phyloP scores from a whole-genome alignment of 1,140 invertebrate species.

The Wasmannia auropunctata region DNA sequence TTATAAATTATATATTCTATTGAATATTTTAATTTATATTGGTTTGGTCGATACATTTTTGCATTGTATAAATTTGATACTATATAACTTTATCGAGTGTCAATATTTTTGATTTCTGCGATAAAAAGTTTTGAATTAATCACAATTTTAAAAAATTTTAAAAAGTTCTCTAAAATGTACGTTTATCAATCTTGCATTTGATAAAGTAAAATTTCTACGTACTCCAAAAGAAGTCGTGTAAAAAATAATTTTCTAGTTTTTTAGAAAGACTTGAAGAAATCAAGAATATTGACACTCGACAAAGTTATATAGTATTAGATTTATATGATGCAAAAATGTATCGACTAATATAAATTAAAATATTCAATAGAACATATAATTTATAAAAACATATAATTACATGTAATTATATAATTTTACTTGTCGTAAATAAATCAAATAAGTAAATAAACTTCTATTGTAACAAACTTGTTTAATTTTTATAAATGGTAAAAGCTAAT shows the following conservation, averaged over 20 bases:
- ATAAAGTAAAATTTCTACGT: not conserved
- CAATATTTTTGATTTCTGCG: not conserved
- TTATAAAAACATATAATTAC: not conserved
- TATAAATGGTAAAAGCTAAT: conserved; percentile 26
- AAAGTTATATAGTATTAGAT: not conserved
- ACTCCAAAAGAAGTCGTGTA: not conserved
- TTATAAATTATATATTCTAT: not conserved
- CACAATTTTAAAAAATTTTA: too few species aligned
- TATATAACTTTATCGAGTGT: not conserved
- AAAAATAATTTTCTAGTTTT: not conserved
- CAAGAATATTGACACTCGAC: not conserved
- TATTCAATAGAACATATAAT: too few species aligned
- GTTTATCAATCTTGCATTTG: not conserved
- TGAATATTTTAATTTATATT: not conserved
- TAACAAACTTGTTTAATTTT: conserved; percentile 23
- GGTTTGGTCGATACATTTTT: not conserved
- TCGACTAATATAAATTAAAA: not conserved
- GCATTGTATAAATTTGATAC: not conserved
- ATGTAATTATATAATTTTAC: not conserved
- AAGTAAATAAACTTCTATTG: conserved; percentile 1
- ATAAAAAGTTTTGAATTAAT: not conserved
- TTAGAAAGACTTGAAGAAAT: not conserved
- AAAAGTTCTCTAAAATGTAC: too few species aligned
- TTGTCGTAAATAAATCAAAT: not conserved
- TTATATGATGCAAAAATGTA: not conserved